Evolutionary conservation across 2,888 invertebrate genomes (phyloP).

Genomic region (Agrotis segetum): DNA sequence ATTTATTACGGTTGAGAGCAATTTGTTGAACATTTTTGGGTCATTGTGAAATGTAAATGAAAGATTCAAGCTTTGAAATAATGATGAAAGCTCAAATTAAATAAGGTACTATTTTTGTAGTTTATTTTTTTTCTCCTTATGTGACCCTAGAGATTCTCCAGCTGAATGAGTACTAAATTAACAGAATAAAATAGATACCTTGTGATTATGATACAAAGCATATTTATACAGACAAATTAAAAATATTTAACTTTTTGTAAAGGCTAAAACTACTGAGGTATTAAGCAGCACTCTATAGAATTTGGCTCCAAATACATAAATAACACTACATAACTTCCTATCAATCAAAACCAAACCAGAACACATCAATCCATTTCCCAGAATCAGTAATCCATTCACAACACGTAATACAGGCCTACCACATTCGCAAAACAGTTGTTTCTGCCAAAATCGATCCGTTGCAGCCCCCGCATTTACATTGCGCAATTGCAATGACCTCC

Average conservation of each 20-base stretch:
- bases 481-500: conserved; percentile 80
- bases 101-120: too few relatives aligned
- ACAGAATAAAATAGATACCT: too few relatives aligned
- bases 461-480: conserved; percentile 60
- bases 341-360: background rate
- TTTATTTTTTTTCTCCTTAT: too few relatives aligned
- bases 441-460: conserved; percentile 63
- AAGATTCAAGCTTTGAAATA: background rate
- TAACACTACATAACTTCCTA: background rate
- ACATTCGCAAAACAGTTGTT: conserved; percentile 44
- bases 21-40: conserved; percentile 42
- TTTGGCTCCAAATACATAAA: background rate
- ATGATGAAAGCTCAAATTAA: background rate
- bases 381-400: conserved; percentile 17
- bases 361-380: background rate
- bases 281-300: background rate
- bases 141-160: too few relatives aligned
- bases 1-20: conserved; percentile 41
- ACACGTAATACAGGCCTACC: conserved; percentile 20
- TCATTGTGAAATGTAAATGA: conserved; percentile 19
- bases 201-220: too few relatives aligned
- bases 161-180: too few relatives aligned
- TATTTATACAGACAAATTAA: too few relatives aligned
- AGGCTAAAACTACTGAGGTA: background rate
- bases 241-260: background rate